Base-by-base conservation (phyloP, 2,888 invertebrate genomes). In the Standfussiana lucernea region DNA sequence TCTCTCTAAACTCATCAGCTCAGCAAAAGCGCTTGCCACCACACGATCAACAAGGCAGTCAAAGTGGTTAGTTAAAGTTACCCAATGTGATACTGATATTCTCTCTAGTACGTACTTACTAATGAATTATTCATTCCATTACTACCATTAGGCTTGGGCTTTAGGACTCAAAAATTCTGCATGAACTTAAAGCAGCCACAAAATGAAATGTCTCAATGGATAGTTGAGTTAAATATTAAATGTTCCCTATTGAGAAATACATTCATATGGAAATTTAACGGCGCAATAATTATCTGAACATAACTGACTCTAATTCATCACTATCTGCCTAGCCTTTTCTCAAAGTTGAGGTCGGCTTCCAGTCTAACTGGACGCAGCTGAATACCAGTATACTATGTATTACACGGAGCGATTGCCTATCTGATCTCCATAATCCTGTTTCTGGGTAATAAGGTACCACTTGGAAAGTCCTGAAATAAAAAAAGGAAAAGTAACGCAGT, bases 171-270 rank as follows among this genome's bases (percentile, higher is more conserved):
- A 42, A 42, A 32, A 35, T 8, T 40, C 24, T 28, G 28, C n/a
- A 42, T 72, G 21, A 42, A 72, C 74, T 72, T n/a, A 28, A 21
- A 53, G 7, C 28, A 50, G 13, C 24, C 71, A 40, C 24, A 69
- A n/a, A 2, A 13, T 24, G 47, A 24, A 53, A 70, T 37, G 24
- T 37, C 15, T 65, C n/a, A 47, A 37, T 72, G 21, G 5, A 10
- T 42, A 10, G 32, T 47, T 24, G 24, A 35, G 15, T 42, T 71
- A 21, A 45, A 2, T n/a, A n/a, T n/a, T 53, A 21, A 32, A 15
- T 32, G 32, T 21, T 56, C 13, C 4, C 8, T 40, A 21, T 40
- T 28, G 21, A 28, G 8, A 70, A 40, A 56, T 28, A 40, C 3
- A 37, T 37, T 21, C 21, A 28, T 42, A 42, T 21, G 6, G 42